These are phyloP conservation scores for Rhagonycha fulva DNA, from an alignment of 2,888 invertebrate species.

Conservation along the genomic window DNA sequence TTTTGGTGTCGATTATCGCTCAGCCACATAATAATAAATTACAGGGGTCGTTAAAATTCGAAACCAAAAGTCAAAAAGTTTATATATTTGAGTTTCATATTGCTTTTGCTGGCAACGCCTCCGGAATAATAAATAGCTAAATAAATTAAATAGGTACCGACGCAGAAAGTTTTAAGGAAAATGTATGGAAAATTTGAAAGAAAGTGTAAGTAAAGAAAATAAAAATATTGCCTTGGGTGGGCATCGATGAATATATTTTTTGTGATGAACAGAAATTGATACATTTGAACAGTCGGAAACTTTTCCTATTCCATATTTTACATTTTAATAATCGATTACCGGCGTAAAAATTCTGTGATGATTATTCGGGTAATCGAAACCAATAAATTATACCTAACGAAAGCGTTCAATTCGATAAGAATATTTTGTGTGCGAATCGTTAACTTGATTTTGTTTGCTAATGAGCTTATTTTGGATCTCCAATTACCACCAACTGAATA, in stretches of 20 bases:
- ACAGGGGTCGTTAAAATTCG: not conserved
- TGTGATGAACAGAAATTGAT: not conserved
- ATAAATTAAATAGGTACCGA: not conserved
- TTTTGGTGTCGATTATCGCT: not conserved
- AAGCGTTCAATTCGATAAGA: not conserved
- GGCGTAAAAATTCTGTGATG: not conserved
- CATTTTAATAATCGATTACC: not conserved
- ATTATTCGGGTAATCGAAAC: not conserved
- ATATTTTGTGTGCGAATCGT: not conserved
- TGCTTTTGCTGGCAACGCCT: not conserved
- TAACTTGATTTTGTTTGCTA: not conserved
- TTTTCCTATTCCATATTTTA: not conserved
- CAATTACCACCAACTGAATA: not conserved
- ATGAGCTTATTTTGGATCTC: not conserved
- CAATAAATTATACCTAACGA: not conserved
- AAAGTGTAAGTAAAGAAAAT: not conserved
- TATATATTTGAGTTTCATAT: not conserved
- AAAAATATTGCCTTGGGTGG: not conserved
- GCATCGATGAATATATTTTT: not conserved
- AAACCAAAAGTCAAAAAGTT: not conserved
- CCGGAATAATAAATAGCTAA: not conserved
- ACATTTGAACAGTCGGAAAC: not conserved
- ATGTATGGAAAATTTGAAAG: not conserved
- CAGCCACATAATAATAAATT: not conserved
- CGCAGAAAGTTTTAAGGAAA: not conserved